A percentile compares a stretch with the other conserved stretches of the same genome.
These are phyloP conservation scores for Lonchura striata DNA, from an alignment of 2,113 vertebrate species.

Conservation along the genomic window DNA sequence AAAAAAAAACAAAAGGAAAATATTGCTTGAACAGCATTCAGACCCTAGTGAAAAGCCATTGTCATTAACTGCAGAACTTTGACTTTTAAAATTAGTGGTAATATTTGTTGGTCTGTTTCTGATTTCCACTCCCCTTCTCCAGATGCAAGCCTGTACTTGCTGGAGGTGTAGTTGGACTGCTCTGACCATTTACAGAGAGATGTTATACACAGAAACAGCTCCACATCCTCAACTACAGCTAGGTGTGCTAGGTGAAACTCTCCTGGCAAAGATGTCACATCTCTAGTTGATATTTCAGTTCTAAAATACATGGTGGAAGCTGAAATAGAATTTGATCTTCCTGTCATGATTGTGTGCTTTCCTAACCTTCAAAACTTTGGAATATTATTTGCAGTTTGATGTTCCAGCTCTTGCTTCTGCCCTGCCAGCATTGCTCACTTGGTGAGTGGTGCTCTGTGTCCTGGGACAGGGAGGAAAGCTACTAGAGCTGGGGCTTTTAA, in stretches of 20 bases:
- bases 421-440: not conserved
- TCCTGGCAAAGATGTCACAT: not conserved
- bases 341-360: not conserved
- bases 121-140: accelerated
- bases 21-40: not conserved
- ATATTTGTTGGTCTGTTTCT: not conserved
- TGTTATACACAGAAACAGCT: not conserved
- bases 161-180: not conserved
- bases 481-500: not conserved
- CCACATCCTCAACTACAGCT: not conserved
- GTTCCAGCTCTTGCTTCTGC: not conserved
- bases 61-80: not conserved
- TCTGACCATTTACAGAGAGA: not conserved
- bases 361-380: not conserved
- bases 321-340: not conserved
- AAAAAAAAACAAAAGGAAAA: not conserved
- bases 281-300: not conserved
- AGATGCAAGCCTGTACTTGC: not conserved
- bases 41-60: not conserved
- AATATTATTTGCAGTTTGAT: not conserved
- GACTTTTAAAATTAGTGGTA: not conserved
- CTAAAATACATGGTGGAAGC: not conserved
- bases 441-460: not conserved
- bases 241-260: not conserved
- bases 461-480: not conserved